Conservation (phyloP, 2,797 vertebrate species). For the Acipenser oxyrinchus region DNA sequence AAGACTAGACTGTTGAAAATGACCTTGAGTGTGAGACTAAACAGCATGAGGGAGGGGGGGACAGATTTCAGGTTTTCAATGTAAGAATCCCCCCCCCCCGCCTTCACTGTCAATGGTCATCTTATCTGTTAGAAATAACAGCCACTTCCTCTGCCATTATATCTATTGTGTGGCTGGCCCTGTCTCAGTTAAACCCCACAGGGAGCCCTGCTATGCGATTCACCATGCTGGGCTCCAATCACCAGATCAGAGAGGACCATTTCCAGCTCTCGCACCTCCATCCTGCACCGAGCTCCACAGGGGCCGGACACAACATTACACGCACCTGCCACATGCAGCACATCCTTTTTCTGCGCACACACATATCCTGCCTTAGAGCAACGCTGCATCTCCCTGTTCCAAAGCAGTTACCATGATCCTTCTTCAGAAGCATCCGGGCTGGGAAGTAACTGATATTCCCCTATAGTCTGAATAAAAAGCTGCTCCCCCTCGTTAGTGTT, state of each 20-base stretch:
- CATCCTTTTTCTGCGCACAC: background rate
- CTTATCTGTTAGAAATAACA: slow-evolving; percentile 18
- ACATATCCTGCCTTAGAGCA: background rate
- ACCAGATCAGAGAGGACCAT: too few species aligned
- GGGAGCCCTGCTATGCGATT: background rate
- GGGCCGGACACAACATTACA: too few species aligned
- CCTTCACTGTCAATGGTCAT: slow-evolving; percentile 9
- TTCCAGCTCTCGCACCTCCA: too few species aligned
- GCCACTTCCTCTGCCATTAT: slow-evolving; percentile 8
- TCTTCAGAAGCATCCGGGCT: too few species aligned
- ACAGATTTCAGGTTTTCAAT: background rate
- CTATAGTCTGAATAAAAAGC: too few species aligned
- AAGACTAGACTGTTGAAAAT: background rate
- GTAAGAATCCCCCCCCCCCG: too few species aligned
- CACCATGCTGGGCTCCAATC: too few species aligned
- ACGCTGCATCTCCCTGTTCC: too few species aligned
- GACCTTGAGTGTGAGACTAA: slow-evolving; percentile 15
- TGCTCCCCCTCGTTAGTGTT: too few species aligned
- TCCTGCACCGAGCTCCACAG: too few species aligned
- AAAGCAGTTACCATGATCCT: too few species aligned
- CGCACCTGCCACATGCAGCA: background rate
- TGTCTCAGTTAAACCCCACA: background rate
- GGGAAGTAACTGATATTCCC: too few species aligned
- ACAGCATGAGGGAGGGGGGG: slow-evolving; percentile 13
- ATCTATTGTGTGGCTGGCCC: background rate